Evolutionary conservation across 2,888 invertebrate genomes (phyloP), one percentile per base, ranked within the genome.

Genomic region (Leptinotarsa rubiginosa): DNA sequence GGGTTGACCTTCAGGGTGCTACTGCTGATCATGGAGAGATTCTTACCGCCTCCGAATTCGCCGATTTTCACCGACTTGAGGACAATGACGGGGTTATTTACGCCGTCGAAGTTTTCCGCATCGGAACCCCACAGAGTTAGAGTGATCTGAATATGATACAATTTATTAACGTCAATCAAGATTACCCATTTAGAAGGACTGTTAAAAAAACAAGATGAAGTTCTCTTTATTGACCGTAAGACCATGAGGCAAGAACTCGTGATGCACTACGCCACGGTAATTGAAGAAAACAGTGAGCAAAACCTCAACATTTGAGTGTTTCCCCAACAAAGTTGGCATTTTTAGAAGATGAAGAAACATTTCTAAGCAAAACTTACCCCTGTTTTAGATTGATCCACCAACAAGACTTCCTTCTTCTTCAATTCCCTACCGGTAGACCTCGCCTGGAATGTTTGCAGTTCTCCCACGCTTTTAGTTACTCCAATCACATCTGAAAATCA

Each of bases 81-180:
- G 20, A 96, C 94, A 49, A 99, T 85, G 0, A 99, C 93, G 2
- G 97, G 96, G 84, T 95, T 92, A 5, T 90, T 89, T 69, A 90
- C 89, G 0, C 92, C 93, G 82, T 95, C 93, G 86, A 98, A 98
- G 73, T 91, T 92, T 84, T 95, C 95, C 0, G 98, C 98, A 84
- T 96, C 94, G 49, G 89, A 90, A 3, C 96, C 97, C 99, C 99
- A 99, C 1, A 99, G 87, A 0, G 98, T 97, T 4, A 98, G 85
- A n/a, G 88, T 88, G 25, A 96, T 90, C 93, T 93, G 84, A 41
- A 83, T 77, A 18, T 77, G 25, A 77, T 67, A 31, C 1, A 31
- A 31, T 31, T 10, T 31, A 10, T 10, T 31, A 31, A 31, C 31
- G 31, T 10, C 31, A 31, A 31, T 31, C 31, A 31, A 10, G 31